phyloP scores from a whole-genome alignment of 2,888 invertebrate genomes.

The Matsumyia berberina region DNA sequence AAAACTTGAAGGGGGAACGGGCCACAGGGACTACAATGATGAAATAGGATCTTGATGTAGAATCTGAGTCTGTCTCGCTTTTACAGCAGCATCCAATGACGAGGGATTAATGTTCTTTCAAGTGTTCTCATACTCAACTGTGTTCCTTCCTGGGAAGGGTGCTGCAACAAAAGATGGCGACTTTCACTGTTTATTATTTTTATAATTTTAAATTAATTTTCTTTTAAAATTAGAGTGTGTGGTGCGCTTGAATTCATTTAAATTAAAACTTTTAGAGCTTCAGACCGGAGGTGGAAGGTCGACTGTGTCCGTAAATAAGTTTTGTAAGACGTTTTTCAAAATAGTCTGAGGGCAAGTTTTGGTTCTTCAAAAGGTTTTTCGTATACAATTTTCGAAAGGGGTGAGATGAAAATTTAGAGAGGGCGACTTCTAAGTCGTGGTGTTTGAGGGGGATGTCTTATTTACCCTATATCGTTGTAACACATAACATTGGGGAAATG shows the following conservation, averaged over 20 bases:
- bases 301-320: slow-evolving; percentile 8
- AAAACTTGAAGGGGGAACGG: slow-evolving; percentile 49
- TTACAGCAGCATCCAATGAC: neutral
- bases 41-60: slow-evolving; percentile 17
- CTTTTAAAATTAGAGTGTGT: slow-evolving; percentile 29
- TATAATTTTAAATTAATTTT: slow-evolving; percentile 57
- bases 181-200: slow-evolving; percentile 39
- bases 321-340: neutral
- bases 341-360: slow-evolving; percentile 1
- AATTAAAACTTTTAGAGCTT: slow-evolving; percentile 24
- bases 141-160: neutral
- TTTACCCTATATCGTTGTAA: too few species aligned
- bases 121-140: slow-evolving; percentile 23
- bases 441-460: too few species aligned
- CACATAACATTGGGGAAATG: too few species aligned
- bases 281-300: slow-evolving; percentile 17
- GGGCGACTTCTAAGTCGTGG: too few species aligned
- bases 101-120: slow-evolving; percentile 47
- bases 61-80: neutral
- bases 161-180: slow-evolving; percentile 6
- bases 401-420: too few species aligned
- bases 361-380: slow-evolving; percentile 19
- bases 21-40: slow-evolving; percentile 28
- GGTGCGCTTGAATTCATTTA: slow-evolving; percentile 50
- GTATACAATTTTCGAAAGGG: too few species aligned